Percentiles rank a stretch among this genome's conserved stretches.
phyloP scores from a whole-genome alignment of 2,888 invertebrate species.

The Troides oblongomaculatus region DNA sequence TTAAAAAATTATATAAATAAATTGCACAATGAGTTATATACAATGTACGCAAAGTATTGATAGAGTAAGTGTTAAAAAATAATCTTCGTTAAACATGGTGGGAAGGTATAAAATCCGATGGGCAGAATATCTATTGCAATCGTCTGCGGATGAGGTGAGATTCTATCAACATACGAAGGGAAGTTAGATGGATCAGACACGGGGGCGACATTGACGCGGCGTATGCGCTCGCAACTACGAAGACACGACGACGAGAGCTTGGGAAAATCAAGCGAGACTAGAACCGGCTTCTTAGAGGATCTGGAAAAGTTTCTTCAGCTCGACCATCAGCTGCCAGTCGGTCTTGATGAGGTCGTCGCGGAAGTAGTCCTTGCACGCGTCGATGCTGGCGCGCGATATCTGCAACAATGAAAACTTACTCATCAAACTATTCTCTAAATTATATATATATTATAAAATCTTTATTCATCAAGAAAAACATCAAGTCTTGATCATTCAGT shows the following conservation, averaged over 20 bases:
- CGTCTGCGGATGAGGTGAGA: constrained; percentile 43
- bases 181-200: constrained; percentile 69
- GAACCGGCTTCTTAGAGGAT: constrained; percentile 85
- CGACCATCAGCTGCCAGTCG: constrained; percentile 99
- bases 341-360: constrained; percentile 97
- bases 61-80: neutral
- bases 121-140: neutral
- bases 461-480: no score
- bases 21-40: constrained; percentile 27
- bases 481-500: no score
- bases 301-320: constrained; percentile 97
- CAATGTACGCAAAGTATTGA: constrained; percentile 25
- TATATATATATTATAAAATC: neutral
- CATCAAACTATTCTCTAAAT: neutral
- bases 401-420: constrained; percentile 66
- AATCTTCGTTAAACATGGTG: neutral
- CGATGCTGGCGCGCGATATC: constrained; percentile 98
- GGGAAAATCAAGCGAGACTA: constrained; percentile 34
- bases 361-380: constrained; percentile 99
- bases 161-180: constrained; percentile 53
- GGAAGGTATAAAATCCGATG: neutral
- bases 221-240: constrained; percentile 41
- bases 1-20: constrained; percentile 18
- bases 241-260: constrained; percentile 46
- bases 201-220: constrained; percentile 38